Conservation (phyloP, 92 coral and sea anemone genomes). For the Pocillopora meandrina region DNA sequence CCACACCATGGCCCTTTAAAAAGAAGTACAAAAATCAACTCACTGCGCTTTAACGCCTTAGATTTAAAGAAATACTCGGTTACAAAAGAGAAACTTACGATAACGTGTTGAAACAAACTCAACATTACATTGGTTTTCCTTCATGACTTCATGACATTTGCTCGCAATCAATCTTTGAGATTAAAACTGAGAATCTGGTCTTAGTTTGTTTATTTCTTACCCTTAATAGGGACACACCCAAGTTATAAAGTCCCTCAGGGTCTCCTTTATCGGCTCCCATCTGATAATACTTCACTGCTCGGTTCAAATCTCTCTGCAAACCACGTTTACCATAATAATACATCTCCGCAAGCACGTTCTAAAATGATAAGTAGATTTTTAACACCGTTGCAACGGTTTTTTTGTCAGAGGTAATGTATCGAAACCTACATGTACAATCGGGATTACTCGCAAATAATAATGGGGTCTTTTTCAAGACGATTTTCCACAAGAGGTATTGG, state of each 20-base stretch:
- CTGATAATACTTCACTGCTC: slow-evolving; percentile 89
- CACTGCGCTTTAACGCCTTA: too few relatives aligned
- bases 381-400: background rate
- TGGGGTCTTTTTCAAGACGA: too few relatives aligned
- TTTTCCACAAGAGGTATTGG: too few relatives aligned
- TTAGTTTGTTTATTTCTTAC: slow-evolving; percentile 26
- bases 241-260: slow-evolving; percentile 83
- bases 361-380: background rate
- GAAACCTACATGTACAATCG: background rate
- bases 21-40: background rate
- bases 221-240: slow-evolving; percentile 86
- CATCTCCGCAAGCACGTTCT: slow-evolving; percentile 86
- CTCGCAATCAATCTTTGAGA: background rate
- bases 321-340: slow-evolving; percentile 91
- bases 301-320: slow-evolving; percentile 79
- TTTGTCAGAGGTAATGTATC: background rate
- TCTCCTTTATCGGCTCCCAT: slow-evolving; percentile 95
- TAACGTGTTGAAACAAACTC: too few relatives aligned
- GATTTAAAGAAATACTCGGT: too few relatives aligned
- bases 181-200: background rate
- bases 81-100: too few relatives aligned
- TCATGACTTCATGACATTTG: too few relatives aligned
- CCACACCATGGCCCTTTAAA: slow-evolving; percentile 85
- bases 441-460: too few relatives aligned
- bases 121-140: too few relatives aligned